Evolutionary conservation across 1,140 invertebrate species (phyloP).

Genomic region (Saccostrea glomerata): DNA sequence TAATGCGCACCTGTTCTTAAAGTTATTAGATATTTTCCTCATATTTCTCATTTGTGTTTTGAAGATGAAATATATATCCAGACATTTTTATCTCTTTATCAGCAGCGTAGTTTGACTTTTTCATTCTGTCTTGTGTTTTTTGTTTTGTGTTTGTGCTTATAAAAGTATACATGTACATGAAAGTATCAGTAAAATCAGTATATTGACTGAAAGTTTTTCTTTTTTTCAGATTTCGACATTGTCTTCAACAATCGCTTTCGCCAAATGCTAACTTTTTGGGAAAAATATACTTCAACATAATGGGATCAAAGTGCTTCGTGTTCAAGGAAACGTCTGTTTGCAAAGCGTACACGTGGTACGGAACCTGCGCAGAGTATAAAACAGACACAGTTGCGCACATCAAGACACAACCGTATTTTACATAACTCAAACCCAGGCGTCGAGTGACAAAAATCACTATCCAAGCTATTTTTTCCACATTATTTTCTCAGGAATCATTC

Average conservation of each 20-base stretch:
- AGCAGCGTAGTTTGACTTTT: neutral
- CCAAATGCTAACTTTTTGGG: conserved; percentile 92
- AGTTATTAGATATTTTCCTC: no score
- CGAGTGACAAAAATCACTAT: neutral
- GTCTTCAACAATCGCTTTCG: conserved; percentile 89
- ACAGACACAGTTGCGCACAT: conserved; percentile 44
- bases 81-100: neutral
- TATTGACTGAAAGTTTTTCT: neutral
- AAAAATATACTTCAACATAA: conserved; percentile 94
- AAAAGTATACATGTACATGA: no score
- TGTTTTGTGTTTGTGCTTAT: neutral
- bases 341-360: conserved; percentile 88
- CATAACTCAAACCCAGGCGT: neutral
- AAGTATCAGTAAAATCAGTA: neutral
- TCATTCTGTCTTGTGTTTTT: neutral
- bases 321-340: conserved; percentile 89
- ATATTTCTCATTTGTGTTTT: no score
- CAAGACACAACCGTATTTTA: conserved; percentile 49
- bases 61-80: neutral
- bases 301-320: conserved; percentile 94
- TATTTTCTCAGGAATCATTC: conserved; percentile 5
- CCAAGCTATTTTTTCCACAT: neutral
- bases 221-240: conserved; percentile 90
- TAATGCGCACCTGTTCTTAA: no score
- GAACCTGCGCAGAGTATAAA: conserved; percentile 83